These are phyloP conservation scores for Malacosoma neustria DNA, from an alignment of 2,888 invertebrate genomes.

Conservation along the genomic window DNA sequence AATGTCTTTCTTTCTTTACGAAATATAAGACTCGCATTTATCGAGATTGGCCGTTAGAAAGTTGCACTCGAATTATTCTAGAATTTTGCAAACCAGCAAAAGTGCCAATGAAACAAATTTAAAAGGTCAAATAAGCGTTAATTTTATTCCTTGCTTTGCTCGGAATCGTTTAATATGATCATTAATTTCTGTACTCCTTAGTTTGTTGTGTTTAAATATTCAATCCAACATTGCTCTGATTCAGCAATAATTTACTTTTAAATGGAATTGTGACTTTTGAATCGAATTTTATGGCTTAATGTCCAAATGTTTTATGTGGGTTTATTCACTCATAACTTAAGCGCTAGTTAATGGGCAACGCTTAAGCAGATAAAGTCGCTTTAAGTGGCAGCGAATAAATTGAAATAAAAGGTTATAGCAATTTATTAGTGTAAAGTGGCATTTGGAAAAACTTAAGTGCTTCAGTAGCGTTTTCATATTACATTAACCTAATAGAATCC, in stretches of 20 bases:
- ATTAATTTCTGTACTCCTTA: too few species aligned
- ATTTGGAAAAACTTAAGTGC: neutral
- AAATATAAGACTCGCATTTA: too few species aligned
- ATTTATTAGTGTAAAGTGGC: neutral
- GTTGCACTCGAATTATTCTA: too few species aligned
- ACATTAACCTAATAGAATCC: too few species aligned
- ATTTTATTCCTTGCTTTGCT: too few species aligned
- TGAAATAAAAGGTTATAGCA: neutral
- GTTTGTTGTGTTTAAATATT: too few species aligned
- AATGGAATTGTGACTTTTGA: slow-evolving; percentile 44
- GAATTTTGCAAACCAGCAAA: too few species aligned
- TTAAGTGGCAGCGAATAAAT: neutral
- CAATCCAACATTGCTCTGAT: slow-evolving; percentile 55
- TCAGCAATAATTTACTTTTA: slow-evolving; percentile 52
- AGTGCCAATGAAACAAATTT: too few species aligned
- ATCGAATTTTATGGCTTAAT: slow-evolving; percentile 36
- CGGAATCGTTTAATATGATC: too few species aligned
- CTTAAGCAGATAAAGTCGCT: slow-evolving; percentile 2
- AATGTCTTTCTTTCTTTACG: too few species aligned
- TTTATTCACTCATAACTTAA: slow-evolving; percentile 19
- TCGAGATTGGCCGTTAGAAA: too few species aligned
- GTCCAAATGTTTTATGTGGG: slow-evolving; percentile 26
- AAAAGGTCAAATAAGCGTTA: too few species aligned
- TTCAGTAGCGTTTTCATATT: neutral
- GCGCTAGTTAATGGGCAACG: slow-evolving; percentile 6